A percentile compares a stretch with the other conserved stretches of the same genome.
Conservation (phyloP, 2,797 vertebrate species). For the Psittacula derbiana region DNA sequence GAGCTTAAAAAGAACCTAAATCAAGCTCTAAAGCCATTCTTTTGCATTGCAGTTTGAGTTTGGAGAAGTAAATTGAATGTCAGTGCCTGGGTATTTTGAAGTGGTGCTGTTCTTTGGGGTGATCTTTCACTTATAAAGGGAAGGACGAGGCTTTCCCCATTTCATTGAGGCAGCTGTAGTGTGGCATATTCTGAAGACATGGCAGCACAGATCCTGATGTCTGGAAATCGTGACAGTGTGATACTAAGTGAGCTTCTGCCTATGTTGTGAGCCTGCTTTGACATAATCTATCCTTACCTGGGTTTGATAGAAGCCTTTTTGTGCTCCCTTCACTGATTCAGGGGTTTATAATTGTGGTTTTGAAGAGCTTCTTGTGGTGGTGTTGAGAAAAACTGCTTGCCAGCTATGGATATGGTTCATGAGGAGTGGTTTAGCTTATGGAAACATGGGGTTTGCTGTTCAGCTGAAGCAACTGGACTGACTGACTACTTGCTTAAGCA, state of each 20-base stretch:
- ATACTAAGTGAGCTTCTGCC: not conserved
- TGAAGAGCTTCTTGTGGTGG: not conserved
- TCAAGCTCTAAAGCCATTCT: not conserved
- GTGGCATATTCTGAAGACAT: not conserved
- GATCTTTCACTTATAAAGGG: not conserved
- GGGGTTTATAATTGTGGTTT: not conserved
- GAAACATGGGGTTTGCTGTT: not conserved
- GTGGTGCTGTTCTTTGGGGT: not conserved
- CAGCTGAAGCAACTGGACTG: not conserved
- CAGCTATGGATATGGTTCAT: not conserved
- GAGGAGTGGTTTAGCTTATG: not conserved
- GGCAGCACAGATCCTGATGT: not conserved
- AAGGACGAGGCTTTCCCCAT: not conserved
- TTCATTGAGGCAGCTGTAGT: not conserved
- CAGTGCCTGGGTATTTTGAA: not conserved
- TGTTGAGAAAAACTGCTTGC: not conserved
- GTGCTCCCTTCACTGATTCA: not conserved
- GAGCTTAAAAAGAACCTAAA: not conserved
- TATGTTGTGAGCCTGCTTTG: not conserved
- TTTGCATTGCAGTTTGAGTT: not conserved
- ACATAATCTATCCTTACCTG: not conserved
- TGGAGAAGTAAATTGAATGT: not conserved
- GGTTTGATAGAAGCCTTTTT: not conserved
- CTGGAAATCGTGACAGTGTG: not conserved
- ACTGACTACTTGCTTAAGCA: not conserved